Conservation (phyloP, 2,888 invertebrate genomes). For the Zhuqinia jingwanae region DNA sequence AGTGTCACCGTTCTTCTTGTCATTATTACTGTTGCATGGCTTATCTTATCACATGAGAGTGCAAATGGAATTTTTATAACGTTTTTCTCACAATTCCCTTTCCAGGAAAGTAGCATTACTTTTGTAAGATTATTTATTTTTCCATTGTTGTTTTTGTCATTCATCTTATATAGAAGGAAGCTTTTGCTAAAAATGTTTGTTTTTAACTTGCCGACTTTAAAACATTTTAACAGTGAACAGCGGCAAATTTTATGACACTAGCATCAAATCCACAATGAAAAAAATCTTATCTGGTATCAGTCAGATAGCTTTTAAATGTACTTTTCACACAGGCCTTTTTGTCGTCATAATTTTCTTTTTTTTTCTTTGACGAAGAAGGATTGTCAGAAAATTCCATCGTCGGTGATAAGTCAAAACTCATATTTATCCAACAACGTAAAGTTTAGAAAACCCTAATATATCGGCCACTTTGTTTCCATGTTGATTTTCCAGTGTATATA, state of each 20-base stretch:
- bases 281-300: conserved; percentile 51
- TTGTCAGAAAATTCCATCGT: conserved; percentile 13
- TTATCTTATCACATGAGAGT: conserved; percentile 66
- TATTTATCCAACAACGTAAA: no score
- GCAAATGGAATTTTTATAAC: conserved; percentile 67
- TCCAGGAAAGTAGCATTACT: not conserved
- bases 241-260: conserved; percentile 30
- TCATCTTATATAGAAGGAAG: not conserved
- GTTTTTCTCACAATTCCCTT: conserved; percentile 50
- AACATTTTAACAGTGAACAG: not conserved
- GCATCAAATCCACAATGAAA: not conserved
- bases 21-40: not conserved
- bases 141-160: not conserved
- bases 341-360: not conserved
- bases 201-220: conserved; percentile 19
- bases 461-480: not conserved
- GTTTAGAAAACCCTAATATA: no score
- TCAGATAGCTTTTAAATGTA: conserved; percentile 45
- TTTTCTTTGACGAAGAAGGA: not conserved
- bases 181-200: conserved; percentile 41
- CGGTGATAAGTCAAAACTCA: not conserved
- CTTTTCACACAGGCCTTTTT: conserved; percentile 10
- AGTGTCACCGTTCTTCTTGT: conserved; percentile 42
- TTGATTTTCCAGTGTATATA: not conserved
- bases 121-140: not conserved